These are phyloP conservation scores for Acronicta leporina DNA, from an alignment of 2,888 invertebrate species.

Conservation along the genomic window DNA sequence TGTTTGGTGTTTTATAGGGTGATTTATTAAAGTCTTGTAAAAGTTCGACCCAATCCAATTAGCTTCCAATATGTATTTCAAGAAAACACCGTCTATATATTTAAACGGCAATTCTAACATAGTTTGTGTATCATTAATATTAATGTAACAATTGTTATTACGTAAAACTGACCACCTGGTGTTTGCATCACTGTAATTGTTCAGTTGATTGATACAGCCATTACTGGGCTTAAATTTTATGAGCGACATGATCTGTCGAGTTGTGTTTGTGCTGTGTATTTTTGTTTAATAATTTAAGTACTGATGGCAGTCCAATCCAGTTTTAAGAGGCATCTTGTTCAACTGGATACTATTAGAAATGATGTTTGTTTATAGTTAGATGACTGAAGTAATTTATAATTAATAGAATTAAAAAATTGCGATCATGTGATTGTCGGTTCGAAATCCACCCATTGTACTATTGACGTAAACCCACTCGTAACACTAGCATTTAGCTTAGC, in stretches of 20 bases:
- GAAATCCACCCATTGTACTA: no score
- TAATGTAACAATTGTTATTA: slow-evolving; percentile 73
- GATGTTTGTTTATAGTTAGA: no score
- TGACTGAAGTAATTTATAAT: no score
- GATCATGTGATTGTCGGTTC: no score
- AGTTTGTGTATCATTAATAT: slow-evolving; percentile 61
- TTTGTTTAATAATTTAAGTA: slow-evolving; percentile 20
- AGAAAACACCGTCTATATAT: slow-evolving; percentile 13
- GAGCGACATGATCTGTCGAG: slow-evolving; percentile 41
- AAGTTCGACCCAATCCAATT: slow-evolving; percentile 15
- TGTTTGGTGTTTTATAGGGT: neutral
- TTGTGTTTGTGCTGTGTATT: slow-evolving; percentile 13
- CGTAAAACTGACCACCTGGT: slow-evolving; percentile 76
- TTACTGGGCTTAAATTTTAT: slow-evolving; percentile 62
- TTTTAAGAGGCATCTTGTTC: neutral
- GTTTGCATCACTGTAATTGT: slow-evolving; percentile 74
- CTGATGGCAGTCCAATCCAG: neutral
- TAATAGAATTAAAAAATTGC: no score
- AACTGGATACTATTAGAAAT: no score
- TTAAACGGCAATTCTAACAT: slow-evolving; percentile 25
- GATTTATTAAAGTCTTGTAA: neutral
- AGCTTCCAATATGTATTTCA: slow-evolving; percentile 15
- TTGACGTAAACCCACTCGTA: no score
- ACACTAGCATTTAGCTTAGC: no score
- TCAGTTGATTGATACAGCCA: slow-evolving; percentile 73